Base-by-base conservation (phyloP, 2,113 vertebrate genomes). In the Sorex araneus region DNA sequence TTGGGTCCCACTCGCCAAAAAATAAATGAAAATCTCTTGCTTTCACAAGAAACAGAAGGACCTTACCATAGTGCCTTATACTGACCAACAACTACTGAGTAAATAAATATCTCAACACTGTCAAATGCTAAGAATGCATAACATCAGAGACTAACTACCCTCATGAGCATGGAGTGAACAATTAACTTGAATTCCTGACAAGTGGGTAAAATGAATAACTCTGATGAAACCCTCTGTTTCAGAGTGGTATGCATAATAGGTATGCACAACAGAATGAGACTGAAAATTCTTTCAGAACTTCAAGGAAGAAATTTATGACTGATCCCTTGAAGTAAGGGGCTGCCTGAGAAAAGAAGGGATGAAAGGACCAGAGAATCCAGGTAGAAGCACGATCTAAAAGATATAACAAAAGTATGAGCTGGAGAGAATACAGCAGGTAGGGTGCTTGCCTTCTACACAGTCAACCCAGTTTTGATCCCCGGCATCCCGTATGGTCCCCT, bases 31-130 rank as follows among this genome's bases (percentile, higher is more conserved):
- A 54, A 15, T 21, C 78, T 74, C 69, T 73, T 43, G 28, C 67
- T 84, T 92, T 90, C 71, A 70, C 81, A 81, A 32, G 6, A 85
- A 88, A 95, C 43, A 43, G 73, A 45, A 90, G 54, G 66, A 75
- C 16, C 54, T 16, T 54, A 54, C 16, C 30, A 84, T 70, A 80
- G 36, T 96, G 86, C 73, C 74, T 88, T 91, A 83, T 16, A 89
- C 60, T 27, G 92, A 40, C 21, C 43, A 95, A 90, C 43, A 80
- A 86, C 54, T n/a, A 87, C 36, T 85, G 25, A 75, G 25, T 86
- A 64, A 64, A 81, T 89, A 86, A 32, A 3, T 60, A 4, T 71
- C 25, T 36, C 30, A 88, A 79, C 12, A 88, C 10, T n/a, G 47
- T 43, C 79, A 85, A 94, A 87, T 13, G 69, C 74, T 47, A 2